Base-by-base conservation (phyloP, 2,888 invertebrate genomes). In the Heliconius charithonia region DNA sequence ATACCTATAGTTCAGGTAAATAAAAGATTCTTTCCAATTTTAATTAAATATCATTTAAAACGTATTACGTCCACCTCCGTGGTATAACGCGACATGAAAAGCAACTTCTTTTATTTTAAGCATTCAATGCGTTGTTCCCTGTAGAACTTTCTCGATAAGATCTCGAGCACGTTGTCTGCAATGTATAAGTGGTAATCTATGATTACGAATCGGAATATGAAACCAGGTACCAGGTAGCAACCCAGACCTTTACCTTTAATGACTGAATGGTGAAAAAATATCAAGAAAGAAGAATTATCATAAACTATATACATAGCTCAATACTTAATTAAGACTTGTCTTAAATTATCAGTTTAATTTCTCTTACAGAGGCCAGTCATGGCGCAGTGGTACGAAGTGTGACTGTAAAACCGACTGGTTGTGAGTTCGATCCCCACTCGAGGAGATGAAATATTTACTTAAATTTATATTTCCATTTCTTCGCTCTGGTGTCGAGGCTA, bases 131-230 rank as follows among this genome's bases (percentile, higher is more conserved):
- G 76, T 79, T 66, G 63, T 66, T 74, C 32, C 27, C 10, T 62
- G 41, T 65, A 32, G 62, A 72, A 63, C 67, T 69, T 67, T 25
- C 29, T 74, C 72, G 82, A 82, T 82, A 79, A 81, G 78, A 82
- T 82, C 82, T 62, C 59, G 66, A 59, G 67, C 81, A 82, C 81
- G 82, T 76, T 76, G 65, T 77, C 41, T 70, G 79, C 79, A 73
- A 72, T 77, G 77, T 51, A 67, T 72, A 72, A 72, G 72, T 65
- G n/a, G 77, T 51, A 77, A 56, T 65, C 56, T 72, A 59, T 66
- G 65, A 66, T 77, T 72, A 77, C 45, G 27, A 32, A 72, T 73
- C 66, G 56, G 72, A 77, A 51, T 66, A 77, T 72, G 56, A 51
- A 77, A 75, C 65, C 70, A 75, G 70, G 65, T 72, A 51, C 45